Evolutionary conservation across 2,113 vertebrate species (phyloP), one percentile per base, ranked within the genome.

Genomic region (Pluvianellus socialis): DNA sequence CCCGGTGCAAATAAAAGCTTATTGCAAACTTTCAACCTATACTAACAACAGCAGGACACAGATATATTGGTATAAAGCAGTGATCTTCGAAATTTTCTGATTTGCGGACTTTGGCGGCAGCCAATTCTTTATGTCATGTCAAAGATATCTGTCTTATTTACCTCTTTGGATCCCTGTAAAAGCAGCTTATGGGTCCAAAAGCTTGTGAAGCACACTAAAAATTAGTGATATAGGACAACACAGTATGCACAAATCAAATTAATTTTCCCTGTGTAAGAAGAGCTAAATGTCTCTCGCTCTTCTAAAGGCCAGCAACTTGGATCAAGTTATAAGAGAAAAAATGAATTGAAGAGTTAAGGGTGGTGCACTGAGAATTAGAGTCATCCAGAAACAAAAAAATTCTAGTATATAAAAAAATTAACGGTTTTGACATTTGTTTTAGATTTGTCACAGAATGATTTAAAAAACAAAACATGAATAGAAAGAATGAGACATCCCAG

Each of bases 401-500:
- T 9, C 74, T 55, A 71, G 85, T 14, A 35, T 86, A 79, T 88
- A 90, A 95, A 96, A 95, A 96, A 91, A 67, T 84, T 65, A 92
- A 96, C 10, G 24, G 79, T 92, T 95, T 88, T 96, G 96, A 95
- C 96, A 96, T 96, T 97, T 97, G 96, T 96, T 97, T 97, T 96
- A 95, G 88, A 96, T 97, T 97, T 97, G 96, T 94, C 92, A 95
- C 92, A 97, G 95, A 97, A 96, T 94, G 93, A 96, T 97, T 96
- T 96, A 94, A 96, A 97, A 97, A 97, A 90, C 93, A 96, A 96
- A 96, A 96, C 94, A 96, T 96, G 94, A 97, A 96, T 96, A 97
- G 94, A 97, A 96, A 96, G 96, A 97, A 97, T 96, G 96, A 96
- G 94, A 90, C 96, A 95, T 97, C 94, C 93, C 94, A 96, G 96